Percentiles rank a stretch among this genome's conserved stretches.
These are phyloP conservation scores for Apodemia duryi DNA, from an alignment of 2,888 invertebrate genomes.

Conservation along the genomic window DNA sequence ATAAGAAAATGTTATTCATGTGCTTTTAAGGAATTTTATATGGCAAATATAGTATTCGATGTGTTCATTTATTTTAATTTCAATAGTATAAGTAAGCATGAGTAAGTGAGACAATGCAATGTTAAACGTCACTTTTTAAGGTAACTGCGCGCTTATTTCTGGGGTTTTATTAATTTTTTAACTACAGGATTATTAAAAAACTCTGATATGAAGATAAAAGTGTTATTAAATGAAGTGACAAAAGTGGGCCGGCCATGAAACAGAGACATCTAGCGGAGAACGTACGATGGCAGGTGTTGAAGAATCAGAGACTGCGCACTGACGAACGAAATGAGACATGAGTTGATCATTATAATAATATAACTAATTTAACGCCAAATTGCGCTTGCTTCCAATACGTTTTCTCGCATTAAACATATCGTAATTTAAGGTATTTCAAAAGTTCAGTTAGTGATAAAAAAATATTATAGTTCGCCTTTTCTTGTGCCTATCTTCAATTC, in stretches of 20 bases:
- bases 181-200: conserved; percentile 27
- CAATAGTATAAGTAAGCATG: conserved; percentile 30
- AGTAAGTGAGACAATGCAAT: conserved; percentile 67
- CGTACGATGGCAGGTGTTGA: conserved; percentile 71
- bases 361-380: conserved; percentile 63
- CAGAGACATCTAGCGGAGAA: conserved; percentile 58
- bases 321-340: conserved; percentile 74
- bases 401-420: conserved; percentile 69
- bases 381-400: conserved; percentile 75
- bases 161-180: conserved; percentile 26
- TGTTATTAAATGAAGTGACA: conserved; percentile 66
- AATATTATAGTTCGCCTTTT: conserved; percentile 64
- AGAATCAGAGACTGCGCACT: conserved; percentile 72
- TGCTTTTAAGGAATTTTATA: conserved; percentile 24
- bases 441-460: conserved; percentile 52
- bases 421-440: conserved; percentile 50
- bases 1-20: conserved; percentile 27
- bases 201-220: conserved; percentile 54
- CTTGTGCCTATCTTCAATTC: conserved; percentile 71
- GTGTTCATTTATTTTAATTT: conserved; percentile 32
- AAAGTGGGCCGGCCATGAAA: conserved; percentile 77
- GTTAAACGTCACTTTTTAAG: conserved; percentile 35
- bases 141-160: conserved; percentile 30
- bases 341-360: conserved; percentile 43
- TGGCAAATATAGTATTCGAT: conserved; percentile 34